Percentiles rank a stretch among this genome's conserved stretches.
Conservation (phyloP, 2,113 vertebrate species). For the Uria lomvia region DNA sequence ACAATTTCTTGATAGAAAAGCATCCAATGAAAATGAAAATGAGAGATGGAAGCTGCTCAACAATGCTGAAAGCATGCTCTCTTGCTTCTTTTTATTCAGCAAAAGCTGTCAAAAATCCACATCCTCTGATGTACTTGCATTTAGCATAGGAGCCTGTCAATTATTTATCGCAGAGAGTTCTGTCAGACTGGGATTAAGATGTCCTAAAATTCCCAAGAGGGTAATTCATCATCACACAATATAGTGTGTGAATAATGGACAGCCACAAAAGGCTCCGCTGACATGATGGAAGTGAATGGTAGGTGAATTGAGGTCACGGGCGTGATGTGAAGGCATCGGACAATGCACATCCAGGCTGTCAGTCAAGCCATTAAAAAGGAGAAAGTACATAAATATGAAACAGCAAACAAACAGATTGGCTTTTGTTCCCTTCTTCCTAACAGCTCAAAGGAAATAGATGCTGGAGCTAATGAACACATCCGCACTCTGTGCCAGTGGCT, state of each 20-base stretch:
- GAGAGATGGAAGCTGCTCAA: neutral
- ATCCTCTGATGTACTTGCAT: conserved; percentile 58
- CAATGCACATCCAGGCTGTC: conserved; percentile 55
- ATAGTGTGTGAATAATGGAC: conserved; percentile 59
- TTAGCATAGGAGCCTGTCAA: conserved; percentile 57
- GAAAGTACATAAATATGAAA: conserved; percentile 69
- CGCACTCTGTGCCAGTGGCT: neutral
- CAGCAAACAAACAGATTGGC: conserved; percentile 60
- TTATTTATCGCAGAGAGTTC: conserved; percentile 71
- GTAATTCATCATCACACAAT: conserved; percentile 76
- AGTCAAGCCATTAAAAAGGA: conserved; percentile 55
- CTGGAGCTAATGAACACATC: conserved; percentile 59
- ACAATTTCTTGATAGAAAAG: neutral
- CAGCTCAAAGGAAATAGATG: conserved; percentile 29
- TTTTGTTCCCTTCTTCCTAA: conserved; percentile 55
- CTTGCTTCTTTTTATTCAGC: conserved; percentile 25
- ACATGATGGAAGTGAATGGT: conserved; percentile 65
- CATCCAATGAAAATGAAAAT: conserved; percentile 36
- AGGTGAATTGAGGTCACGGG: conserved; percentile 58
- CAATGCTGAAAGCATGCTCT: neutral
- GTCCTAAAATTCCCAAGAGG: conserved; percentile 68
- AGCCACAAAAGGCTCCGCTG: conserved; percentile 62
- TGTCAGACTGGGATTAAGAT: conserved; percentile 78
- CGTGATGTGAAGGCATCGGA: conserved; percentile 48
- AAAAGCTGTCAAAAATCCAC: conserved; percentile 70